Evolutionary conservation across 2,888 invertebrate genomes (phyloP).

Genomic region (Tortrix viridana): DNA sequence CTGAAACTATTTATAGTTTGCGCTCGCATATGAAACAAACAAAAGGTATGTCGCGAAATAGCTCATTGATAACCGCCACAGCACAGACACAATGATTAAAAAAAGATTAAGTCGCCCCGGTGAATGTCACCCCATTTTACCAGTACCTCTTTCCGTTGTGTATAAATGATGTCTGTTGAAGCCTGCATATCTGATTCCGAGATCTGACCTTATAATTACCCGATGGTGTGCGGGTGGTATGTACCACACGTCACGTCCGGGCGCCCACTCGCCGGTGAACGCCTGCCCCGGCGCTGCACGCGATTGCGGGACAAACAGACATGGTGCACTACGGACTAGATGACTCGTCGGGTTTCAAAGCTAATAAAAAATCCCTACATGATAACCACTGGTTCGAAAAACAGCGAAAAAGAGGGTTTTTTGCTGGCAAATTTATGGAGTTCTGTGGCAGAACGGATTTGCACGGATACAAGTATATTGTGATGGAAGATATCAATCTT

Average conservation of each 20-base stretch:
- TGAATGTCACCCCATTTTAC: no score
- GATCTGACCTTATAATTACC: slow-evolving; percentile 62
- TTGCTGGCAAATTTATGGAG: slow-evolving; percentile 65
- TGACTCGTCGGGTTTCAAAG: slow-evolving; percentile 39
- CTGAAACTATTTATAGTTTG: no score
- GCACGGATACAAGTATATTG: slow-evolving; percentile 89
- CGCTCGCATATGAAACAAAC: no score
- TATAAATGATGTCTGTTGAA: slow-evolving; percentile 13
- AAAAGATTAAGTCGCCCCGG: no score
- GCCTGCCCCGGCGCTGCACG: background rate
- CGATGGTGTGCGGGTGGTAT: slow-evolving; percentile 46
- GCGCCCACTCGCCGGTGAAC: slow-evolving; percentile 46
- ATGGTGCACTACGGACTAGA: slow-evolving; percentile 43
- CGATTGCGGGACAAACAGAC: background rate
- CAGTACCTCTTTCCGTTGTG: no score
- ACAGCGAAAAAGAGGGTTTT: slow-evolving; percentile 48
- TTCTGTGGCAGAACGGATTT: slow-evolving; percentile 88
- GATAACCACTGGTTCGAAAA: slow-evolving; percentile 40
- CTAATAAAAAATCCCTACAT: slow-evolving; percentile 31
- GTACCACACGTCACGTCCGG: slow-evolving; percentile 49
- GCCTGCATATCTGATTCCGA: slow-evolving; percentile 45
- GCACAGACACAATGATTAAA: no score
- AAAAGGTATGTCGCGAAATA: no score
- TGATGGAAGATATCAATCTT: slow-evolving; percentile 80
- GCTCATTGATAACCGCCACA: no score